Evolutionary conservation across 2,113 vertebrate genomes (phyloP).

Genomic region (Felis chaus): DNA sequence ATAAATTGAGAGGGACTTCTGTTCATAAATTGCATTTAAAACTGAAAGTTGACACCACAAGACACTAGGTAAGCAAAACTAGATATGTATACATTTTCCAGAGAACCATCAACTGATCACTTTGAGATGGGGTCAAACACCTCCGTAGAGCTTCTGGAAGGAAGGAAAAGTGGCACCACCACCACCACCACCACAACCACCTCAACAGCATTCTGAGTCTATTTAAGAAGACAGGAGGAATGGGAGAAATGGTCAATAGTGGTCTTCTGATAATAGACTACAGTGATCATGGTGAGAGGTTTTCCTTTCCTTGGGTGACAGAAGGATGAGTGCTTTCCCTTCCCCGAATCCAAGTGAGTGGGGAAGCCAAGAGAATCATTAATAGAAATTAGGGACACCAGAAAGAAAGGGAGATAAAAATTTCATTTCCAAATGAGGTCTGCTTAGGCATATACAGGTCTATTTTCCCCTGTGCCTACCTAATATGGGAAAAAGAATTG

Average conservation of each 20-base stretch:
- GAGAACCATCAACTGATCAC: neutral
- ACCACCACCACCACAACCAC: neutral
- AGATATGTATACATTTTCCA: neutral
- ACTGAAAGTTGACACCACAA: neutral
- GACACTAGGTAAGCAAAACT: neutral
- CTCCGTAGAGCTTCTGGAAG: neutral
- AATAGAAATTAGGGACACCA: neutral
- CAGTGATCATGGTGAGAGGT: neutral
- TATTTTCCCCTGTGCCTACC: neutral
- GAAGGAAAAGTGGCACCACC: neutral
- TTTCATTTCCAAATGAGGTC: neutral
- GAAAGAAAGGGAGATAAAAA: neutral
- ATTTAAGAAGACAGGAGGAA: neutral
- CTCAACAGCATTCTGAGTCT: neutral
- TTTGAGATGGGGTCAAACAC: neutral
- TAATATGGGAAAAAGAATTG: neutral
- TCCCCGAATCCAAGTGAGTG: neutral
- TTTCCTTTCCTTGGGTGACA: neutral
- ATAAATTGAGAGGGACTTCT: neutral
- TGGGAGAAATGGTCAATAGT: neutral
- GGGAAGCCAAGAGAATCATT: neutral
- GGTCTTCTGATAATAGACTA: neutral
- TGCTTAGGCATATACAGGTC: neutral
- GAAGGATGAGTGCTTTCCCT: neutral
- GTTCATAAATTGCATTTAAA: slow-evolving; percentile 1